Conservation (phyloP, 37 sponge, comb jelly and placozoan species). For the Theonella swinhoei region DNA sequence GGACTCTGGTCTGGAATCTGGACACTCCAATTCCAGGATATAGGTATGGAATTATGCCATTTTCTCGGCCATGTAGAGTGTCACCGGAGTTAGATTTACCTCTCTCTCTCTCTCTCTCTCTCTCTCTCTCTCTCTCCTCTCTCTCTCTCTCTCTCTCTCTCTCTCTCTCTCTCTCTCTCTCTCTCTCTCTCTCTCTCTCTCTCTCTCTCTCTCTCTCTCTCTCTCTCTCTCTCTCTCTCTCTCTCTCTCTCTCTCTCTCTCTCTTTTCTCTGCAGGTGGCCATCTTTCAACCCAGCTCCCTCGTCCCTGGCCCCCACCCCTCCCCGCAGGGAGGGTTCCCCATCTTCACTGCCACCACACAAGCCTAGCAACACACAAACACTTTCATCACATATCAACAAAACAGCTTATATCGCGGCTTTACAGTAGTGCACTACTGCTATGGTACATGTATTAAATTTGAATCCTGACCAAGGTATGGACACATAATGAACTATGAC, state of each 20-base stretch:
- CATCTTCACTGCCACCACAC: not conserved
- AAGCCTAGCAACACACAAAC: not conserved
- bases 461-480: too few relatives aligned
- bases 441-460: too few relatives aligned
- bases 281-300: not conserved
- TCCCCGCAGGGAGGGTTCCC: not conserved
- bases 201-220: conserved; percentile 22
- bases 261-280: not conserved
- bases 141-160: conserved; percentile 6
- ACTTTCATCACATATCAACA: too few relatives aligned
- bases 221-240: not conserved
- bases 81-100: too few relatives aligned
- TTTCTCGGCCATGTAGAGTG: too few relatives aligned
- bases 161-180: not conserved
- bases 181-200: not conserved
- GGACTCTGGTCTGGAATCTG: not conserved
- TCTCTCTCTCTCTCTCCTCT: not conserved
- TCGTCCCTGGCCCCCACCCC: not conserved
- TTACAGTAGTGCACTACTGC: too few relatives aligned
- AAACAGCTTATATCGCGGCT: too few relatives aligned
- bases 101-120: not conserved
- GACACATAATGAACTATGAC: too few relatives aligned
- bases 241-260: not conserved
- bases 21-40: not conserved
- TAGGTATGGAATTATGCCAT: not conserved